These are phyloP conservation scores for Gryllus longicercus DNA, from an alignment of 2,888 invertebrate species.

Conservation along the genomic window DNA sequence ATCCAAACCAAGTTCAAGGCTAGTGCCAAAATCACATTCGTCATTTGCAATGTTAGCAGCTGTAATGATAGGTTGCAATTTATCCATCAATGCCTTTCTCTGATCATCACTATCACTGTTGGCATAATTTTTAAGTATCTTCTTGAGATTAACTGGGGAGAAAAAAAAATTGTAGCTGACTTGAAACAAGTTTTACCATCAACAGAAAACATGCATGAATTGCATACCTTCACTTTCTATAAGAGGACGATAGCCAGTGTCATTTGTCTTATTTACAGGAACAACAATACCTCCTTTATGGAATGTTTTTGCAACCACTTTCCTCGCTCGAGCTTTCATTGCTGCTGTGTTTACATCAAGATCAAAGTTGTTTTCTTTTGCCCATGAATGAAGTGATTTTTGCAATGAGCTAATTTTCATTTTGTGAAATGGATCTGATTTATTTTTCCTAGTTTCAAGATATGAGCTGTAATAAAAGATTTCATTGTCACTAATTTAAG, in stretches of 20 bases:
- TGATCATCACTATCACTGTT: slow-evolving; percentile 58
- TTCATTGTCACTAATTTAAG: background rate
- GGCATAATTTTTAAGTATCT: slow-evolving; percentile 63
- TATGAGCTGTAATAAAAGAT: slow-evolving; percentile 48
- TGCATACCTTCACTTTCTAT: slow-evolving; percentile 63
- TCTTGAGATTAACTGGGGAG: slow-evolving; percentile 61
- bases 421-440: slow-evolving; percentile 61
- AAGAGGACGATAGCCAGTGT: slow-evolving; percentile 78
- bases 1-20: slow-evolving; percentile 82
- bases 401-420: slow-evolving; percentile 58
- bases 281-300: slow-evolving; percentile 83
- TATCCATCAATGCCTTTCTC: slow-evolving; percentile 59
- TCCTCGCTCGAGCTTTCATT: slow-evolving; percentile 60
- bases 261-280: slow-evolving; percentile 74
- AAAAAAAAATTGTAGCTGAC: background rate
- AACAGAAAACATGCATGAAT: background rate
- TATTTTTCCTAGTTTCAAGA: slow-evolving; percentile 51
- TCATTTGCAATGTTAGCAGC: slow-evolving; percentile 86
- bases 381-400: slow-evolving; percentile 60
- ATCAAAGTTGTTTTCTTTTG: slow-evolving; percentile 57
- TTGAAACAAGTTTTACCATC: background rate
- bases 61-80: slow-evolving; percentile 76
- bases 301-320: slow-evolving; percentile 67
- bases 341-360: slow-evolving; percentile 56
- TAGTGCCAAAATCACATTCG: slow-evolving; percentile 92